These are phyloP conservation scores for Loxodonta africana DNA, from an alignment of 2,113 vertebrate species.

Conservation along the genomic window DNA sequence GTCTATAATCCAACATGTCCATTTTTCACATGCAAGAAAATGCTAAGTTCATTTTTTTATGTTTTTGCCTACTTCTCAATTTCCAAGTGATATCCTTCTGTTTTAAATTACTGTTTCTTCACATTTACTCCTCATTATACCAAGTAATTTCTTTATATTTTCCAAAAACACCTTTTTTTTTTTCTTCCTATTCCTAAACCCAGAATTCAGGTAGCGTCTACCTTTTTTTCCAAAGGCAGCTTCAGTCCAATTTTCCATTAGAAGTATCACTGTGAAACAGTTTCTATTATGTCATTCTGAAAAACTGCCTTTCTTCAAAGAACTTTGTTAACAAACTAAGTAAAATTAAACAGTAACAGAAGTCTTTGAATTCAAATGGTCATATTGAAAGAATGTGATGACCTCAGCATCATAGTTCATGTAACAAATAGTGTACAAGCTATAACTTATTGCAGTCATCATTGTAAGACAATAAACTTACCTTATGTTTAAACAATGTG, in stretches of 20 bases:
- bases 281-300: background rate
- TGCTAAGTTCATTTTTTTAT: background rate
- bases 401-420: background rate
- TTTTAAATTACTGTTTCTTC: background rate
- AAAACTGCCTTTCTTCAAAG: conserved; percentile 14
- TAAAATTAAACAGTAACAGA: conserved; percentile 34
- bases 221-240: background rate
- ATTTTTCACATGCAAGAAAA: background rate
- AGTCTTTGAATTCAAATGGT: background rate
- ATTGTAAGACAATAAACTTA: conserved; percentile 9
- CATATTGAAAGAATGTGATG: background rate
- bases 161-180: background rate
- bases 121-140: background rate
- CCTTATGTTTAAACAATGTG: background rate
- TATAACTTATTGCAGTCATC: background rate
- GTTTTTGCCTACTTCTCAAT: background rate
- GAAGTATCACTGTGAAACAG: conserved; percentile 15
- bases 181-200: background rate
- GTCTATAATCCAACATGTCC: background rate
- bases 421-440: conserved; percentile 1
- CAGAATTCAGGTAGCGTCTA: background rate
- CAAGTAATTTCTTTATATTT: background rate
- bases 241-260: conserved; percentile 13
- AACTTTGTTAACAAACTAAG: conserved; percentile 39
- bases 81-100: background rate